Percentiles rank a stretch among this genome's conserved stretches.
Conservation (phyloP, 2,888 invertebrate genomes). For the Hemicrepidius hirtus region DNA sequence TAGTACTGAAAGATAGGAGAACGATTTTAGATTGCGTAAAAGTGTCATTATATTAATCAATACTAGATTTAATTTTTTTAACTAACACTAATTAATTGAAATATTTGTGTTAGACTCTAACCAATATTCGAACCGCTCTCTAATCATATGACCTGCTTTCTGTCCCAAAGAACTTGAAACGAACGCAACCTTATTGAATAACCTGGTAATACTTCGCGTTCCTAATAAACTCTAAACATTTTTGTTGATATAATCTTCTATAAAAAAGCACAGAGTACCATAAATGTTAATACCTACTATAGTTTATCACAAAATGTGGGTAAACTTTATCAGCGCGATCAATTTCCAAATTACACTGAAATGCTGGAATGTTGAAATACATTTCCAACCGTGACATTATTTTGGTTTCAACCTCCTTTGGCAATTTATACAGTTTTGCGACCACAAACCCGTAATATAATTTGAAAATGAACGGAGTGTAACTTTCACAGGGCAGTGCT, state of each 20-base stretch:
- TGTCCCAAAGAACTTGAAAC: too few relatives aligned
- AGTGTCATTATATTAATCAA: too few relatives aligned
- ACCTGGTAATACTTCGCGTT: neutral
- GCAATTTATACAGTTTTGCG: slow-evolving; percentile 36
- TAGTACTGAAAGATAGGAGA: too few relatives aligned
- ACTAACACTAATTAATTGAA: too few relatives aligned
- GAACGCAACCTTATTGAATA: too few relatives aligned
- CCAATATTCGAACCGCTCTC: too few relatives aligned
- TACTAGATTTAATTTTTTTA: too few relatives aligned
- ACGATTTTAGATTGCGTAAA: too few relatives aligned
- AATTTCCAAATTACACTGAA: slow-evolving; percentile 18
- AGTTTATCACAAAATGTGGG: slow-evolving; percentile 6
- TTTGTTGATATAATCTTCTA: slow-evolving; percentile 1
- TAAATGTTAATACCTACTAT: slow-evolving; percentile 19
- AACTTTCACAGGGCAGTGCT: slow-evolving; percentile 18
- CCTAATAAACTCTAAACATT: neutral
- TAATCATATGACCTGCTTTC: too few relatives aligned
- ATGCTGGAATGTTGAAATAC: slow-evolving; percentile 6
- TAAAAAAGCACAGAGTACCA: slow-evolving; percentile 2
- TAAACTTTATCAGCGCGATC: slow-evolving; percentile 19
- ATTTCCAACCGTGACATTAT: slow-evolving; percentile 38
- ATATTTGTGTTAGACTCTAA: too few relatives aligned
- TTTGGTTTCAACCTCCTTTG: slow-evolving; percentile 34
- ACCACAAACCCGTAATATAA: slow-evolving; percentile 28
- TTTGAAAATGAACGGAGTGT: slow-evolving; percentile 21